Evolutionary conservation across 2,113 vertebrate species (phyloP).

Genomic region (Spilogale gracilis): DNA sequence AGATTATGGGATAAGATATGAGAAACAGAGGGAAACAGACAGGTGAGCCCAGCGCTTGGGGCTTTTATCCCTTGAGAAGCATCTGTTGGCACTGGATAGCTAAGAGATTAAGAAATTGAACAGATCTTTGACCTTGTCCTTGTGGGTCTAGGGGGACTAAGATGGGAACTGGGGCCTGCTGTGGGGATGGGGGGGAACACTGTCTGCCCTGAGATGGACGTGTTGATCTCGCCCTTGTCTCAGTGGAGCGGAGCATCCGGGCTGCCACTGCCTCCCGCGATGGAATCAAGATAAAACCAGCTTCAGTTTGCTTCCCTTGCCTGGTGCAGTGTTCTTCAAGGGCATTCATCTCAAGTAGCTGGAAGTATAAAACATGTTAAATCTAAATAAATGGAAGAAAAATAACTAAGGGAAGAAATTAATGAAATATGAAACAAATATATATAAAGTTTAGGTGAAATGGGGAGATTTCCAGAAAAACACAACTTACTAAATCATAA

Average conservation of each 20-base stretch:
- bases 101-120: background rate
- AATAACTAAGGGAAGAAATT: background rate
- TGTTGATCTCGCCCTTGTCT: accelerated
- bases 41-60: accelerated
- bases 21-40: background rate
- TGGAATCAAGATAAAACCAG: background rate
- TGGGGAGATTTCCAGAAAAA: background rate
- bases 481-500: background rate
- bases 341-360: background rate
- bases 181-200: accelerated
- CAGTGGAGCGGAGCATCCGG: accelerated
- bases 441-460: background rate
- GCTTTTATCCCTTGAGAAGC: accelerated
- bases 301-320: too few relatives aligned
- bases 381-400: background rate
- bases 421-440: background rate
- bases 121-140: too few relatives aligned
- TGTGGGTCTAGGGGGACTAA: too few relatives aligned
- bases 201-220: accelerated
- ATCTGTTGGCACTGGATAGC: accelerated
- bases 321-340: background rate
- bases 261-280: background rate
- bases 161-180: background rate
- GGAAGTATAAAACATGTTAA: background rate
- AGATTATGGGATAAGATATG: accelerated